These are phyloP conservation scores for Tiliacea citrago DNA, from an alignment of 2,888 invertebrate genomes.

Conservation along the genomic window DNA sequence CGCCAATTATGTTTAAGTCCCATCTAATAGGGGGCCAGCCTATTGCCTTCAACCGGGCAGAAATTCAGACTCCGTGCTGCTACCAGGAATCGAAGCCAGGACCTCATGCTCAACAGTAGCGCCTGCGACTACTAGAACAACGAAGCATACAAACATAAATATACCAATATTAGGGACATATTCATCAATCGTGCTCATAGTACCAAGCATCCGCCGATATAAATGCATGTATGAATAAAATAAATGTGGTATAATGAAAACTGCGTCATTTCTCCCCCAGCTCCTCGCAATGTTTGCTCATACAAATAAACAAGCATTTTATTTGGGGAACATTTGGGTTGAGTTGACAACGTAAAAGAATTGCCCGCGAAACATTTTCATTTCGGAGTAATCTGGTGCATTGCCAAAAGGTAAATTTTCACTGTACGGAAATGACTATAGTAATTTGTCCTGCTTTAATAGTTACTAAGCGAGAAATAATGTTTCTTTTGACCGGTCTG, in stretches of 20 bases:
- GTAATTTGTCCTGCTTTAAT: slow-evolving; percentile 42
- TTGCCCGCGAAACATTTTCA: slow-evolving; percentile 29
- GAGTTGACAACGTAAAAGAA: slow-evolving; percentile 36
- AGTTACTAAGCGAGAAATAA: slow-evolving; percentile 45
- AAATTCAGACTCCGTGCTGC: too few relatives aligned
- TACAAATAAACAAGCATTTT: slow-evolving; percentile 48
- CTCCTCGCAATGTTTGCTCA: slow-evolving; percentile 38
- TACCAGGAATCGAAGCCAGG: too few relatives aligned
- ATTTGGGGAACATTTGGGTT: slow-evolving; percentile 34
- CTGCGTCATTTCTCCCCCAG: slow-evolving; percentile 57
- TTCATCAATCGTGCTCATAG: slow-evolving; percentile 45
- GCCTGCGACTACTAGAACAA: too few relatives aligned
- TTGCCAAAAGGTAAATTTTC: slow-evolving; percentile 53
- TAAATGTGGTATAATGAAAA: slow-evolving; percentile 48
- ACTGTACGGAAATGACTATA: slow-evolving; percentile 30
- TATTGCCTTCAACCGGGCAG: too few relatives aligned
- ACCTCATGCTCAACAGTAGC: too few relatives aligned
- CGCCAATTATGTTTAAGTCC: too few relatives aligned
- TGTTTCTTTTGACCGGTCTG: not conserved
- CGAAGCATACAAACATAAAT: not conserved
- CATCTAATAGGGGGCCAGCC: too few relatives aligned
- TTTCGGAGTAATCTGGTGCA: slow-evolving; percentile 46
- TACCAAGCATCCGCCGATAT: slow-evolving; percentile 51
- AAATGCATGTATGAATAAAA: slow-evolving; percentile 68
- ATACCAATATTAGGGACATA: not conserved